Evolutionary conservation across 1,140 invertebrate species (phyloP).

Genomic region (Agrilus planipennis): DNA sequence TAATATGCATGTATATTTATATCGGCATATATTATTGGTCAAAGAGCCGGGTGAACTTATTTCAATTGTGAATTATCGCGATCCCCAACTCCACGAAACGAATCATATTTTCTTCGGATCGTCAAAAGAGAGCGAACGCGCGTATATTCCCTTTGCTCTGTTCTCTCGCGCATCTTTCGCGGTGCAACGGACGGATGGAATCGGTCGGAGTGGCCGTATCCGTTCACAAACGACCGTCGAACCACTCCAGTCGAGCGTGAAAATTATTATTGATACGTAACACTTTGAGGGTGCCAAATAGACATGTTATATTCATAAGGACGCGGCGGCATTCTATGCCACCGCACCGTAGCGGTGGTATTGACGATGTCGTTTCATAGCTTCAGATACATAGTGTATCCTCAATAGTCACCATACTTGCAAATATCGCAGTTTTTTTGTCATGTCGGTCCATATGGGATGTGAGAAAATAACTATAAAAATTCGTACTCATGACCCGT

Average conservation of each 20-base stretch:
- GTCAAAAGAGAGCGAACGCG: constrained; percentile 19
- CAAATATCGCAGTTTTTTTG: too few relatives aligned
- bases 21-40: constrained; percentile 32
- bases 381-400: too few relatives aligned
- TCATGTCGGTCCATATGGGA: too few relatives aligned
- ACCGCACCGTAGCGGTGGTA: too few relatives aligned
- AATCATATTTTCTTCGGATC: constrained; percentile 32
- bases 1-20: constrained; percentile 8
- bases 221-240: constrained; percentile 17
- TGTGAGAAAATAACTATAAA: too few relatives aligned
- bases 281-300: constrained; percentile 36
- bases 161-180: constrained; percentile 7
- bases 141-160: too few relatives aligned
- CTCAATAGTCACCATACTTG: too few relatives aligned
- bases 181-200: too few relatives aligned
- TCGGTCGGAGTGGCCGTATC: constrained; percentile 12
- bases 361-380: too few relatives aligned
- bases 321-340: too few relatives aligned
- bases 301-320: constrained; percentile 35
- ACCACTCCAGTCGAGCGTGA: constrained; percentile 27
- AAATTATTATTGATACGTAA: constrained; percentile 35
- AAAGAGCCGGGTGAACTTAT: constrained; percentile 29
- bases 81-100: constrained; percentile 28
- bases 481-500: too few relatives aligned
- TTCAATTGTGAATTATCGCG: constrained; percentile 32